A percentile compares a stretch with the other conserved stretches of the same genome.
Conservation (phyloP, 2,113 vertebrate species). For the Eretmochelys imbricata region DNA sequence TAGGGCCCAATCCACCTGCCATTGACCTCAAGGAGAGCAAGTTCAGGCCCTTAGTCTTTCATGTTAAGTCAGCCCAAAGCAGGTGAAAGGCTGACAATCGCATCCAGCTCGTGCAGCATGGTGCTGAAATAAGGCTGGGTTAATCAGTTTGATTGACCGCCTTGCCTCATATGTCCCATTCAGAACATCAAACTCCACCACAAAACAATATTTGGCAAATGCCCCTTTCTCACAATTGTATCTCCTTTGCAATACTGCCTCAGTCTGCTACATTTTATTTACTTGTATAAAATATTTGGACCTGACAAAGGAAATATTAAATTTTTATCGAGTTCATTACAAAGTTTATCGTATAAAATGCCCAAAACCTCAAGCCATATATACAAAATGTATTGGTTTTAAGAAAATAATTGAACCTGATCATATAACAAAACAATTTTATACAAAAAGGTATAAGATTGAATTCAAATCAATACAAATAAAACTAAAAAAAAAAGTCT, state of each 20-base stretch:
- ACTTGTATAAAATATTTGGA: constrained; percentile 73
- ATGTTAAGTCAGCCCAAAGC: not conserved
- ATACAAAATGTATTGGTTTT: constrained; percentile 79
- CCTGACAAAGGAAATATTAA: constrained; percentile 65
- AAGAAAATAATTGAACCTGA: constrained; percentile 81
- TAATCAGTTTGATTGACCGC: not conserved
- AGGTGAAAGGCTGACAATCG: not conserved
- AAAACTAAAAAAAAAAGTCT: constrained; percentile 60
- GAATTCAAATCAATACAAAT: constrained; percentile 73
- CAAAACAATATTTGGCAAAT: constrained; percentile 23
- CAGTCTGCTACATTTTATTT: constrained; percentile 55
- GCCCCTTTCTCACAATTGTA: constrained; percentile 46
- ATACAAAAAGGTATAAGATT: constrained; percentile 77
- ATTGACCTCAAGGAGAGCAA: not conserved
- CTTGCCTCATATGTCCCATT: constrained; percentile 14
- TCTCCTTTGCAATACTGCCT: constrained; percentile 76
- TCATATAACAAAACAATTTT: constrained; percentile 80
- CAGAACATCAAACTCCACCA: constrained; percentile 15
- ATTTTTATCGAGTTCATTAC: constrained; percentile 69
- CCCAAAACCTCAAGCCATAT: constrained; percentile 72
- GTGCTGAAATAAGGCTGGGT: not conserved
- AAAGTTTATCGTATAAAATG: constrained; percentile 80
- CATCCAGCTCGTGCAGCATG: not conserved
- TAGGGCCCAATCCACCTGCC: not conserved
- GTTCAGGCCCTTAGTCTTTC: not conserved